phyloP scores from a whole-genome alignment of 1,140 invertebrate species.

The Bombus affinis region DNA sequence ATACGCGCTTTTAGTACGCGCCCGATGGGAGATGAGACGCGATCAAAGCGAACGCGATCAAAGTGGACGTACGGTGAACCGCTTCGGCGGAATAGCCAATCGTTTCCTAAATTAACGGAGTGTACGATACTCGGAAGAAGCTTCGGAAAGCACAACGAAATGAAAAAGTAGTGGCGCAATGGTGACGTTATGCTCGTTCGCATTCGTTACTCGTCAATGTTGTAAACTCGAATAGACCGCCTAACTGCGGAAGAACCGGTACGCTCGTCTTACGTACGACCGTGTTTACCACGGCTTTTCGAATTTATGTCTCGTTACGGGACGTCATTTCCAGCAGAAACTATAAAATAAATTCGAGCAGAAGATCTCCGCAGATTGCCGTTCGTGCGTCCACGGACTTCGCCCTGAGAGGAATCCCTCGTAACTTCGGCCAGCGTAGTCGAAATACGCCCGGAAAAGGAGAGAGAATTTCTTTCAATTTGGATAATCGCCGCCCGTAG shows the following conservation, averaged over 20 bases:
- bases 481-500: constrained; percentile 57
- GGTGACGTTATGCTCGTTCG: neutral
- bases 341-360: constrained; percentile 79
- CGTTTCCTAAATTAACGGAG: neutral
- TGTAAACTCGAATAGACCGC: constrained; percentile 71
- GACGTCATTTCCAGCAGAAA: constrained; percentile 77
- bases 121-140: no score
- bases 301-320: constrained; percentile 81
- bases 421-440: constrained; percentile 59
- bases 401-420: constrained; percentile 55
- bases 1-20: constrained; percentile 45
- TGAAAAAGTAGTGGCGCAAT: neutral
- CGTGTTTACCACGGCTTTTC: constrained; percentile 77
- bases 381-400: constrained; percentile 61
- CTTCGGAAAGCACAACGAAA: no score
- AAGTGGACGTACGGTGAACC: neutral
- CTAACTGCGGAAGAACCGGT: constrained; percentile 68
- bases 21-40: constrained; percentile 10
- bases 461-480: constrained; percentile 65
- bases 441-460: constrained; percentile 29
- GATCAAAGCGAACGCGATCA: neutral
- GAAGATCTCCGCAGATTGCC: constrained; percentile 75
- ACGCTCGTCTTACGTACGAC: constrained; percentile 77
- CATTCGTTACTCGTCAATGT: constrained; percentile 64
- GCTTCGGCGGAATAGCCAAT: neutral